A percentile compares a stretch with the other conserved stretches of the same genome.
These are phyloP conservation scores for Antheraea mylitta DNA, from an alignment of 1,140 invertebrate species.

Conservation along the genomic window DNA sequence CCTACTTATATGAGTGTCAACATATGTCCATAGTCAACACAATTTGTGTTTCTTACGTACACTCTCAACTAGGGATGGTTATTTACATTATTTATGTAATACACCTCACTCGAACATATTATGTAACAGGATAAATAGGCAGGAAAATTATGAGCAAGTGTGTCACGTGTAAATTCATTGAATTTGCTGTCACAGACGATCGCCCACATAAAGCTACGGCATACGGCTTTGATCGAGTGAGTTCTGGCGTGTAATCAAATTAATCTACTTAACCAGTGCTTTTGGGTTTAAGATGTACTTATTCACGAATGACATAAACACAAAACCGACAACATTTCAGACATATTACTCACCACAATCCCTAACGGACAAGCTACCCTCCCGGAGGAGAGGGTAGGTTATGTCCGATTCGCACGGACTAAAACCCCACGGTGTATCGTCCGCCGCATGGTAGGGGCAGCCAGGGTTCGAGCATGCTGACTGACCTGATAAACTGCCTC, in stretches of 20 bases:
- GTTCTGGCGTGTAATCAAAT: constrained; percentile 62
- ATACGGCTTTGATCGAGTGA: constrained; percentile 65
- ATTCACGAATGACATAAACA: constrained; percentile 1
- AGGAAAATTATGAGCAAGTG: constrained; percentile 47
- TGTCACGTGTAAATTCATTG: constrained; percentile 66
- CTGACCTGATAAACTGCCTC: too few relatives aligned
- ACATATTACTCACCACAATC: too few relatives aligned
- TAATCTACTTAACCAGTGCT: constrained; percentile 32
- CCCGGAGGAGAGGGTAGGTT: too few relatives aligned
- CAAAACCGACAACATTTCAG: neutral
- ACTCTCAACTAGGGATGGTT: neutral
- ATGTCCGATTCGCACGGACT: too few relatives aligned
- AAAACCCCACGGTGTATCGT: too few relatives aligned
- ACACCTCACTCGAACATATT: neutral
- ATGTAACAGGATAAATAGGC: constrained; percentile 26
- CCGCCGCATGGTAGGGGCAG: too few relatives aligned
- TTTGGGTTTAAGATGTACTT: constrained; percentile 15
- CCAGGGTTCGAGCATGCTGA: too few relatives aligned
- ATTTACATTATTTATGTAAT: constrained; percentile 1
- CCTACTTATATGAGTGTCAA: neutral
- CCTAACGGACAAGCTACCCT: too few relatives aligned
- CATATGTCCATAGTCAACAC: neutral
- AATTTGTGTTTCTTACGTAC: neutral
- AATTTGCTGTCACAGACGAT: constrained; percentile 58
- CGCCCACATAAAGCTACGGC: constrained; percentile 46